A percentile compares a stretch with the other conserved stretches of the same genome.
phyloP scores from a whole-genome alignment of 1,140 invertebrate species.

The Harpegnathos saltator region DNA sequence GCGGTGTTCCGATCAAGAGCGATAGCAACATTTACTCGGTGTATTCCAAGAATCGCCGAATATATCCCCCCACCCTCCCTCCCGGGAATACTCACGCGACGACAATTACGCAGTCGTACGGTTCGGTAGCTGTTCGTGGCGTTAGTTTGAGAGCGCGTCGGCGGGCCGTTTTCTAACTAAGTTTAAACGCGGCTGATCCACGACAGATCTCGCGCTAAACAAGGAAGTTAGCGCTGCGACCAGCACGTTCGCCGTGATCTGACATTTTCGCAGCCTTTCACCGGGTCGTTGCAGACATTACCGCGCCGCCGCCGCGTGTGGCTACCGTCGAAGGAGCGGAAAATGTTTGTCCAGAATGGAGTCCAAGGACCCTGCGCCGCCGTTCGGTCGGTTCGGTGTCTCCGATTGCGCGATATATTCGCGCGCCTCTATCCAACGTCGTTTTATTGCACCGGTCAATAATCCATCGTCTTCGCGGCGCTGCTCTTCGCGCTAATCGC shows the following conservation, averaged over 20 bases:
- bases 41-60: constrained; percentile 9
- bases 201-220: constrained; percentile 45
- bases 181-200: neutral
- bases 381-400: constrained; percentile 47
- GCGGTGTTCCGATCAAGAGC: constrained; percentile 23
- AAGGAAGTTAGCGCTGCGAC: constrained; percentile 61
- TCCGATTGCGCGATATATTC: constrained; percentile 61
- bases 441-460: constrained; percentile 65
- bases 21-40: constrained; percentile 28
- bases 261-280: constrained; percentile 74
- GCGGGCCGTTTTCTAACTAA: no score
- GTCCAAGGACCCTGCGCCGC: constrained; percentile 74
- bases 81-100: neutral
- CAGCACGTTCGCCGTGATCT: constrained; percentile 26
- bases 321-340: constrained; percentile 53
- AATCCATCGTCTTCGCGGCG: constrained; percentile 58
- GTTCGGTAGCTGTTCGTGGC: no score
- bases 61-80: no score
- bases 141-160: no score
- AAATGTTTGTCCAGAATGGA: constrained; percentile 67
- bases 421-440: constrained; percentile 63
- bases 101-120: constrained; percentile 14
- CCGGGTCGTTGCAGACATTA: constrained; percentile 34
- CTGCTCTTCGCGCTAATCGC: constrained; percentile 39
- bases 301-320: neutral